Evolutionary conservation across 2,113 vertebrate genomes (phyloP).

Genomic region (Sula dactylatra): DNA sequence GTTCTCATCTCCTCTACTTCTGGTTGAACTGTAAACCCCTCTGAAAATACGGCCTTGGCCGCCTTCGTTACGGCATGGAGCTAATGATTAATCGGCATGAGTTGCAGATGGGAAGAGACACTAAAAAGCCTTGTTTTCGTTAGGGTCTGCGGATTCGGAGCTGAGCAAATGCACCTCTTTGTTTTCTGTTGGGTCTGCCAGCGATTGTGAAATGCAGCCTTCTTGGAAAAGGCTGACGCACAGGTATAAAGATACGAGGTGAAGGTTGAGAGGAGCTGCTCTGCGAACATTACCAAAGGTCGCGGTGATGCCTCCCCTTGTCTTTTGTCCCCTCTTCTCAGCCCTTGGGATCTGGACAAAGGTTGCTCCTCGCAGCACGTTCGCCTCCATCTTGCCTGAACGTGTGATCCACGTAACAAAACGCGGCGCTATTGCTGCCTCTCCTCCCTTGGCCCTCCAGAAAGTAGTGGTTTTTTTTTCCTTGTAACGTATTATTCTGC

Average conservation of each 20-base stretch:
- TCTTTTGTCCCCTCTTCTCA: conserved; percentile 22
- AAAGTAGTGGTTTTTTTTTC: background rate
- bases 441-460: background rate
- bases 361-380: background rate
- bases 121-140: background rate
- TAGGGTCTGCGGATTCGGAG: background rate
- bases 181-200: background rate
- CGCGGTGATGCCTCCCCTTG: background rate
- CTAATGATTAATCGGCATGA: background rate
- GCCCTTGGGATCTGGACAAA: background rate
- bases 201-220: background rate
- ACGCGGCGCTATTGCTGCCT: accelerated
- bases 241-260: background rate
- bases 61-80: accelerated
- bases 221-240: conserved; percentile 8
- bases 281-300: background rate
- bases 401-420: accelerated
- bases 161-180: background rate
- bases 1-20: background rate
- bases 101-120: background rate
- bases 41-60: accelerated
- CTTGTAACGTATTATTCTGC: background rate
- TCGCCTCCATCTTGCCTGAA: background rate
- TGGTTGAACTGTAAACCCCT: background rate
- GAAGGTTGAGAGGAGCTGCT: background rate